Evolutionary conservation across 2,888 invertebrate species (phyloP), one percentile per base, ranked within the genome.

Genomic region (Oscheius sp.): DNA sequence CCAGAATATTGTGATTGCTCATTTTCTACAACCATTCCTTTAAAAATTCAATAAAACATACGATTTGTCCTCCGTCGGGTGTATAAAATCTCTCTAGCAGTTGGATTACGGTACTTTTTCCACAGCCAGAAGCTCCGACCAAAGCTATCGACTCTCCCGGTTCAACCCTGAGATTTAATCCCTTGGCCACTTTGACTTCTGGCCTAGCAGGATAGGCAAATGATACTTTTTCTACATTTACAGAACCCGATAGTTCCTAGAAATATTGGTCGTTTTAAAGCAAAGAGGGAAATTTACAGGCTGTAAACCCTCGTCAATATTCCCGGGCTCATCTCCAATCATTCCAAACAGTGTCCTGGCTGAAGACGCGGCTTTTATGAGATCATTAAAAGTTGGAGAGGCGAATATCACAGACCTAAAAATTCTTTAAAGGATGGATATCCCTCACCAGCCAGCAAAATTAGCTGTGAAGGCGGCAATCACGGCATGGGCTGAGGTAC

Each of bases 181-280:
- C 45, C 9, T 43, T 52, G 13, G 72, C 72, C n/a, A 72, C 63
- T 61, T 66, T 66, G 13, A 58, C 45, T 25, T 66, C 56, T 16
- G 92, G 92, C 23, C 95, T 91, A 0, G 93, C 93, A 1, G 95
- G 95, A 89, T 95, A 95, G 55, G 92, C 91, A 90, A 95, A 95
- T 91, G 89, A 94, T 0, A 94, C 92, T 25, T 92, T 90, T 71
- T 92, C 90, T 76, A 93, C 93, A 43, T 91, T 91, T 0, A 94
- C 92, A 85, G 92, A 91, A 6, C 94, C 94, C 3, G 72, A 21
- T 5, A 85, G 73, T 27, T 78, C 58, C 77, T 76, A 25, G 63
- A 70, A 72, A 6, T 35, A 6, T 25, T 18, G 9, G 35, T 5
- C 18, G 6, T 21, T 56, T 69, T n/a, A 49, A 21, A 61, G 1